phyloP scores from a whole-genome alignment of 2,113 vertebrate species.

The Aphyosemion australe region DNA sequence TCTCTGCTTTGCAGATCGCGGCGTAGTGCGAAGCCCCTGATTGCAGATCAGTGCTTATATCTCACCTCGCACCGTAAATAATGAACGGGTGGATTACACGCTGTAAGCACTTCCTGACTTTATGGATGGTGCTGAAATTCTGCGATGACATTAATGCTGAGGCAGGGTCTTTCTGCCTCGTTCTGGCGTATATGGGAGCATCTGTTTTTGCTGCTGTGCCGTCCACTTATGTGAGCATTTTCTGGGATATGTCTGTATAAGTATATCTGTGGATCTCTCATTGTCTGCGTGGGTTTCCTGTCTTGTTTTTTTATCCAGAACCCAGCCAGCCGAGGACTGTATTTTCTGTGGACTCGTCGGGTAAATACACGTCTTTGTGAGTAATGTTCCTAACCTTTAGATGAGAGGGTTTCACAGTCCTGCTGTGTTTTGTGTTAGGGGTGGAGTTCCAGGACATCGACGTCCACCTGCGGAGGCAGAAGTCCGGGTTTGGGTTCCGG shows the following conservation, averaged over 20 bases:
- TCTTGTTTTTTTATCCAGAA: slow-evolving; percentile 80
- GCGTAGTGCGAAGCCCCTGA: slow-evolving; percentile 45
- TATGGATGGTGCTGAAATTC: slow-evolving; percentile 64
- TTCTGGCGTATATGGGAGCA: slow-evolving; percentile 34
- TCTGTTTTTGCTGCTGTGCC: slow-evolving; percentile 36
- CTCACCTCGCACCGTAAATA: slow-evolving; percentile 55
- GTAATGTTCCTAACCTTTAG: background rate
- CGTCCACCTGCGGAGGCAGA: slow-evolving; percentile 95
- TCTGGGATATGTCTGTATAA: background rate
- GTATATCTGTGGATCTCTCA: slow-evolving; percentile 14
- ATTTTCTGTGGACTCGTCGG: slow-evolving; percentile 89
- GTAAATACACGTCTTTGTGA: slow-evolving; percentile 78
- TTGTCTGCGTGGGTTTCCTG: slow-evolving; percentile 81
- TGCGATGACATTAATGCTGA: slow-evolving; percentile 59
- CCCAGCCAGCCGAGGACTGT: slow-evolving; percentile 88
- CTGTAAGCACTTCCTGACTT: slow-evolving; percentile 69
- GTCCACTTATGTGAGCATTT: slow-evolving; percentile 5
- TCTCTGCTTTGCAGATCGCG: slow-evolving; percentile 35
- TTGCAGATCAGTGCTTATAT: slow-evolving; percentile 54
- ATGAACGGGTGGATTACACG: slow-evolving; percentile 48
- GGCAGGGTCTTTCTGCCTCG: slow-evolving; percentile 33
- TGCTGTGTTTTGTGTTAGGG: slow-evolving; percentile 67
- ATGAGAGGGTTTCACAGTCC: background rate
- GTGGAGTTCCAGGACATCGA: slow-evolving; percentile 93
- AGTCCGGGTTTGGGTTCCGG: slow-evolving; percentile 97